These are phyloP conservation scores for Invenusta paracnida DNA, from an alignment of 2,888 invertebrate species.

Conservation along the genomic window DNA sequence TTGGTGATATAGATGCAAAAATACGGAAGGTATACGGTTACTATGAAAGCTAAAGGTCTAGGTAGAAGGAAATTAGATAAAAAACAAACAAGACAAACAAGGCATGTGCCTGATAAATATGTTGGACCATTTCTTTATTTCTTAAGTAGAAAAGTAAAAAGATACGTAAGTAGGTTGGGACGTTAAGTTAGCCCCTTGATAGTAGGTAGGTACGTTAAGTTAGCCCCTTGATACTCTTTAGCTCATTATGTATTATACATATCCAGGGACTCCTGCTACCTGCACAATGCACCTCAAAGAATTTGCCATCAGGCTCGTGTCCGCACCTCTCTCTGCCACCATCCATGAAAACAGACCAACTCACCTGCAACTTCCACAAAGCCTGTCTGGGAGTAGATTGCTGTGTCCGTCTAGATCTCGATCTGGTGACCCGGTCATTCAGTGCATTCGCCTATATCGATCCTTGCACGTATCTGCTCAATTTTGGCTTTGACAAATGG, in stretches of 20 bases:
- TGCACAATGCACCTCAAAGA: neutral
- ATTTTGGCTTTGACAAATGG: slow-evolving; percentile 34
- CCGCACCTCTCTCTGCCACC: neutral
- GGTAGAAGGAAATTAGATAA: too few species aligned
- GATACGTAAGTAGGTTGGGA: too few species aligned
- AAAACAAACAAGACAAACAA: too few species aligned
- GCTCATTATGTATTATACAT: neutral
- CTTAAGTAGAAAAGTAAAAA: too few species aligned
- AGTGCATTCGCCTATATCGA: slow-evolving; percentile 24
- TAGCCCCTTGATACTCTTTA: neutral
- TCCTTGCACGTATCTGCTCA: slow-evolving; percentile 25
- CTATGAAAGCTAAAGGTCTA: too few species aligned
- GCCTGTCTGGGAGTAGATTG: slow-evolving; percentile 48
- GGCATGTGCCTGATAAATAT: too few species aligned
- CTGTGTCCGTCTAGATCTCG: slow-evolving; percentile 44
- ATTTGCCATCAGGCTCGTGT: neutral
- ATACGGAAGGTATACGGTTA: too few species aligned
- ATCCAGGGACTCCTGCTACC: neutral
- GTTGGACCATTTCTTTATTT: too few species aligned
- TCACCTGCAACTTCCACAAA: slow-evolving; percentile 46
- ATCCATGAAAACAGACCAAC: neutral
- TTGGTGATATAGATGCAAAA: too few species aligned
- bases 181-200: too few species aligned
- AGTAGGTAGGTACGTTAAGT: too few species aligned
- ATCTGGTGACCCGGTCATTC: slow-evolving; percentile 31